These are phyloP conservation scores for Uloborus diversus DNA, from an alignment of 1,140 invertebrate species.

Conservation along the genomic window DNA sequence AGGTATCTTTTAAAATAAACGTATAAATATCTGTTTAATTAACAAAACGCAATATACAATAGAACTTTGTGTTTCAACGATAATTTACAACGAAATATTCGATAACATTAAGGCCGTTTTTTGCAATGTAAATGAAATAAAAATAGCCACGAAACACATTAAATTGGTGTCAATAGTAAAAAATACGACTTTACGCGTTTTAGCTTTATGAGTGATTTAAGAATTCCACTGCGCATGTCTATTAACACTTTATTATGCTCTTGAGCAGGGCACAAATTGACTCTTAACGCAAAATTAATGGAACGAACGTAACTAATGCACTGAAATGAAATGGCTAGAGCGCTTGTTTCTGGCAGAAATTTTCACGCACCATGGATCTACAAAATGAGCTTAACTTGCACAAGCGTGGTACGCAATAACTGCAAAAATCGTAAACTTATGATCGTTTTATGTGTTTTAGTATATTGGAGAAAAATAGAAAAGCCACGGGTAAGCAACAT, in stretches of 20 bases:
- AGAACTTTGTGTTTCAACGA: no score
- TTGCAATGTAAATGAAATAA: not conserved
- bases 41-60: no score
- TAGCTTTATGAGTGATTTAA: slow-evolving; percentile 47
- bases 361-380: slow-evolving; percentile 29
- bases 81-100: no score
- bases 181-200: slow-evolving; percentile 40
- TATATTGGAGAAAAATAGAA: not conserved
- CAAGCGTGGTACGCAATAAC: slow-evolving; percentile 4
- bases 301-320: slow-evolving; percentile 48
- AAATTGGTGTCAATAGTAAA: slow-evolving; percentile 19
- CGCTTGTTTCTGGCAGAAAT: not conserved
- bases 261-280: slow-evolving; percentile 36
- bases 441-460: slow-evolving; percentile 19
- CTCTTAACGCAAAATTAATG: slow-evolving; percentile 48
- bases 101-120: no score
- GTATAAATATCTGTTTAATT: no score
- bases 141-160: not conserved
- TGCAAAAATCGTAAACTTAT: not conserved
- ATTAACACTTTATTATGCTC: slow-evolving; percentile 47
- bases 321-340: slow-evolving; percentile 40
- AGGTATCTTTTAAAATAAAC: no score
- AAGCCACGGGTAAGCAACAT: not conserved
- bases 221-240: slow-evolving; percentile 1
- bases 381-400: slow-evolving; percentile 25